Percentiles rank a stretch among this genome's conserved stretches.
phyloP scores from a whole-genome alignment of 2,113 vertebrate genomes.

The Marmota monax region DNA sequence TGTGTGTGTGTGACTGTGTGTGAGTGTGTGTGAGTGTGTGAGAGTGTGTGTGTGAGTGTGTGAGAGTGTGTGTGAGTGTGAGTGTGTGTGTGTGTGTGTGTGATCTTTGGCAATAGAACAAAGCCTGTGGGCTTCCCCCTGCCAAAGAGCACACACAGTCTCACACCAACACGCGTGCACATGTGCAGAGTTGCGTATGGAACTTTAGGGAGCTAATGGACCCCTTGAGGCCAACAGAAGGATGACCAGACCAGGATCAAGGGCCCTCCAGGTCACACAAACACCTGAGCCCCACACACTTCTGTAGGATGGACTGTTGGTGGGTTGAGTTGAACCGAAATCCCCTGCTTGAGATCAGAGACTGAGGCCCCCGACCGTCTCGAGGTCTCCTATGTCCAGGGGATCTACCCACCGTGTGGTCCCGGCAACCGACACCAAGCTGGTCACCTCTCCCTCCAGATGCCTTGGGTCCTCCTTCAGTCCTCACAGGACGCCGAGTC shows the following conservation, averaged over 20 bases:
- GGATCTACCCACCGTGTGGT: background rate
- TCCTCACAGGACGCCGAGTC: background rate
- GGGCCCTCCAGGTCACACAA: background rate
- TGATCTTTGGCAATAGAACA: background rate
- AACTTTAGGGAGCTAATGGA: background rate
- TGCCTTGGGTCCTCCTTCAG: background rate
- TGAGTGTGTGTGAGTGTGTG: too few relatives aligned
- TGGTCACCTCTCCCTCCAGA: background rate
- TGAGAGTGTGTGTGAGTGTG: too few relatives aligned
- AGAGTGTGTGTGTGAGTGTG: too few relatives aligned
- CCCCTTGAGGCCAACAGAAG: background rate
- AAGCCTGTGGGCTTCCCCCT: background rate
- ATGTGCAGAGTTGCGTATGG: background rate
- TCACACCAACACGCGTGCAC: background rate
- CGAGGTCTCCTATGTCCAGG: background rate
- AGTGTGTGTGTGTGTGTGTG: fast-evolving
- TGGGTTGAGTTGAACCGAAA: background rate
- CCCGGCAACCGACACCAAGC: background rate
- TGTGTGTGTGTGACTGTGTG: too few relatives aligned
- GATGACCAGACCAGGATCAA: too few relatives aligned
- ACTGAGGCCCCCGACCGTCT: background rate
- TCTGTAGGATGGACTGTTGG: background rate
- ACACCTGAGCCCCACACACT: background rate
- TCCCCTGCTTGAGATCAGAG: background rate
- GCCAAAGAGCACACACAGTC: background rate